Percentiles rank a stretch among this genome's conserved stretches.
These are phyloP conservation scores for Polietes domitor DNA, from an alignment of 2,888 invertebrate genomes.

Conservation along the genomic window DNA sequence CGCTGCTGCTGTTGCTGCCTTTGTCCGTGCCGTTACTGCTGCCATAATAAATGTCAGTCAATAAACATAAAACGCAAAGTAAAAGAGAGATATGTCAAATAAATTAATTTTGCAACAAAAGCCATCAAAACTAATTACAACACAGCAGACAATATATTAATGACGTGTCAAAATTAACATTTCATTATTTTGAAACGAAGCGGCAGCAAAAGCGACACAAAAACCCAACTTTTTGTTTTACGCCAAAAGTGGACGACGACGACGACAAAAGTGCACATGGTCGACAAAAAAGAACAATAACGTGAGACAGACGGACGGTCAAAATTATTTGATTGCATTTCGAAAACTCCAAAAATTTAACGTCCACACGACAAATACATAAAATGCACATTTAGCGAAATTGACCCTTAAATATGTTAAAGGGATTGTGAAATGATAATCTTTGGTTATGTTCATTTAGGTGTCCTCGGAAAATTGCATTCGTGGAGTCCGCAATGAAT, in stretches of 20 bases:
- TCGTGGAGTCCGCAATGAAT: no score
- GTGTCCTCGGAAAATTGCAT: no score
- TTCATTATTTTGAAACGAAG: slow-evolving; percentile 73
- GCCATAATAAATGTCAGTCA: slow-evolving; percentile 67
- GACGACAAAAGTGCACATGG: slow-evolving; percentile 33
- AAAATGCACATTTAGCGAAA: neutral
- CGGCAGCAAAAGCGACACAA: neutral
- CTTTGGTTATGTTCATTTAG: no score
- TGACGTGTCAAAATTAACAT: slow-evolving; percentile 80
- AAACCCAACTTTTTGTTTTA: slow-evolving; percentile 19
- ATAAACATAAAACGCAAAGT: slow-evolving; percentile 65
- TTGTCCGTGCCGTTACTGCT: slow-evolving; percentile 34
- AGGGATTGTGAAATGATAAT: no score
- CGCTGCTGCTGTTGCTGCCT: neutral
- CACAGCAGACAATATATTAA: slow-evolving; percentile 76
- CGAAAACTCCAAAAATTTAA: neutral
- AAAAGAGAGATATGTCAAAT: slow-evolving; percentile 75
- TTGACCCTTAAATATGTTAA: neutral
- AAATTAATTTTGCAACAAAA: slow-evolving; percentile 79
- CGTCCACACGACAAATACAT: neutral
- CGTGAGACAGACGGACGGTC: neutral
- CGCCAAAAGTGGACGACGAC: slow-evolving; percentile 14
- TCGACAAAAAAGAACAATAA: slow-evolving; percentile 41
- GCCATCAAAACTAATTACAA: slow-evolving; percentile 79
- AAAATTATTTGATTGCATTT: neutral